A percentile compares a stretch with the other conserved stretches of the same genome.
phyloP scores from a whole-genome alignment of 2,113 vertebrate species.

The Ophthalmolycus amberensis region DNA sequence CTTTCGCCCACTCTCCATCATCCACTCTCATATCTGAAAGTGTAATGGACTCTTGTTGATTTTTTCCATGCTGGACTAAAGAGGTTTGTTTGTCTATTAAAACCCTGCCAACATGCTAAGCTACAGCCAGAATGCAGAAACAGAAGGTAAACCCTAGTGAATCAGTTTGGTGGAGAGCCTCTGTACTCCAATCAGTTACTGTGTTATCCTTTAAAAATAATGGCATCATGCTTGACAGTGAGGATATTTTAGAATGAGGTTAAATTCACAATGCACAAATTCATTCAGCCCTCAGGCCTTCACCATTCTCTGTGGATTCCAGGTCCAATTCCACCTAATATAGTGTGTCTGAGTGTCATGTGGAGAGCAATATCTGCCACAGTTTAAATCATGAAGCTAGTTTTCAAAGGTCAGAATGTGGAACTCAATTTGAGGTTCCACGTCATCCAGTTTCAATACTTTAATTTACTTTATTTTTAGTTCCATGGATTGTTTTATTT shows the following conservation, averaged over 20 bases:
- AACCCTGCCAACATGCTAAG: background rate
- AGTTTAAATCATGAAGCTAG: background rate
- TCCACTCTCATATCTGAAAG: constrained; percentile 8
- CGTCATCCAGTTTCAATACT: background rate
- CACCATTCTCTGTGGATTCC: constrained; percentile 8
- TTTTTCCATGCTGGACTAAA: background rate
- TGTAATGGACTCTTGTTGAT: background rate
- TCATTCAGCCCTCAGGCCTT: constrained; percentile 16
- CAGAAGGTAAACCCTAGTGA: background rate
- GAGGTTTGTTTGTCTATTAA: background rate
- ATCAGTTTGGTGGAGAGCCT: background rate
- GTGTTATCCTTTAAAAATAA: constrained; percentile 13
- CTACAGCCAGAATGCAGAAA: background rate
- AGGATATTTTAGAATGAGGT: constrained; percentile 45
- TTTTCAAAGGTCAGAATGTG: constrained; percentile 9
- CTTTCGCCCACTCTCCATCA: constrained; percentile 1
- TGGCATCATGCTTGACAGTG: constrained; percentile 1
- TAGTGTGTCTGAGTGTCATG: background rate
- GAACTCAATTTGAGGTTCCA: background rate
- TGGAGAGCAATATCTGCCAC: constrained; percentile 5
- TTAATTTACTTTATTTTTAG: background rate
- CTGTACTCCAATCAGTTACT: background rate
- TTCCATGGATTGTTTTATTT: constrained; percentile 3
- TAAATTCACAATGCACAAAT: constrained; percentile 22
- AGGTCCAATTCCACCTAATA: constrained; percentile 9